Base-by-base conservation (phyloP, 2,888 invertebrate species). In the Metopia argyrocephala region DNA sequence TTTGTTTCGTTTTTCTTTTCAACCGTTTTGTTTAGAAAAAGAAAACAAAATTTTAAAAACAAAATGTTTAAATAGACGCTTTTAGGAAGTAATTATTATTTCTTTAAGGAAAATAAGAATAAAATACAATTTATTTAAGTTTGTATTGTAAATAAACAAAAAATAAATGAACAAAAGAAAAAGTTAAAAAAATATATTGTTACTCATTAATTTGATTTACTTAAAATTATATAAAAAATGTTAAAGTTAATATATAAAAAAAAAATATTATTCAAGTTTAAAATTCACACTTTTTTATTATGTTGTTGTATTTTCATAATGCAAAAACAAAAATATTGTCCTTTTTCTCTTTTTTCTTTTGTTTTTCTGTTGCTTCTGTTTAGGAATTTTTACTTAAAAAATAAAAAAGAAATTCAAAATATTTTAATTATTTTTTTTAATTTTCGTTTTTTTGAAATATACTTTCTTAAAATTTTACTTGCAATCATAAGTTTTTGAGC, bases 341-440 rank as follows among this genome's bases (percentile, higher is more conserved):
- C 83, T 83, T 83, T 83, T 83, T 83, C 83, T 81, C 83, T 83
- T 79, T 82, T 75, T 48, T 38, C 38, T 61, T 57, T 68, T 52
- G 70, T 57, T 61, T 73, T 64, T 45, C 62, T 68, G 64, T 56
- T 38, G 56, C 59, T n/a, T 59, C 54, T 21, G 46, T 46, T 65
- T n/a, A 54, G n/a, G n/a, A 48, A 66, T 20, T 28, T 52, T 56
- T 7, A 9, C n/a, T 64, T 57, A 18, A 3, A 59, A 54, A 59
- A n/a, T n/a, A n/a, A n/a, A n/a, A n/a, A n/a, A n/a, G n/a, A n/a
- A n/a, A n/a, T n/a, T 31, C 12, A 31, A 38, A 38, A 38, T 38
- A 12, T 38, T 38, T 15, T 9, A 12, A 38, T 15, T 12, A 38
- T 2, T 38, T 38, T 38, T 12, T 15, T 38, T 38, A 12, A 12